Evolutionary conservation across 2,113 vertebrate genomes (phyloP).

Genomic region (Baryphthengus martii): DNA sequence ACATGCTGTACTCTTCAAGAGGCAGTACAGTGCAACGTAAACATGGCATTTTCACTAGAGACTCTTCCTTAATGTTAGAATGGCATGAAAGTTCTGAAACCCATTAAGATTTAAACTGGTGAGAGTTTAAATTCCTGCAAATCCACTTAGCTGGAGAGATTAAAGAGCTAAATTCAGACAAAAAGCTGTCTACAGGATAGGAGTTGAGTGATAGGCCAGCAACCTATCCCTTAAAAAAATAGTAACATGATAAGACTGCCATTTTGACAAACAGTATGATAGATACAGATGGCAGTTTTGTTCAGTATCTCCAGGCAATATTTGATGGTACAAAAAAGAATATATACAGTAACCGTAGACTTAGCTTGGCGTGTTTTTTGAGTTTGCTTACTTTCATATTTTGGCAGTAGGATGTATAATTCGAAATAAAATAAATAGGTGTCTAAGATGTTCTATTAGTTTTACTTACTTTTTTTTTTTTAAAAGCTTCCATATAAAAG

Average conservation of each 20-base stretch:
- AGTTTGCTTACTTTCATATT: constrained; percentile 15
- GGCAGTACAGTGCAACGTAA: not conserved
- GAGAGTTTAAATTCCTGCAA: constrained; percentile 8
- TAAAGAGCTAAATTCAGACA: not conserved
- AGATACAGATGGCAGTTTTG: not conserved
- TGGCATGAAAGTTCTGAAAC: not conserved
- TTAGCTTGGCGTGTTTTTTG: not conserved
- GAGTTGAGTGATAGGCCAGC: not conserved
- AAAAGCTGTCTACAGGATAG: not conserved
- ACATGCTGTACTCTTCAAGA: not conserved
- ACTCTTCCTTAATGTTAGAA: not conserved
- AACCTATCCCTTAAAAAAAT: not conserved
- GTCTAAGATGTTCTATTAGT: not conserved
- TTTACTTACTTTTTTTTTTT: not conserved
- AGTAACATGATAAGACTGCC: not conserved
- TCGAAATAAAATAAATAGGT: constrained; percentile 12
- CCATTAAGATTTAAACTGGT: not conserved
- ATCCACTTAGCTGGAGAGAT: not conserved
- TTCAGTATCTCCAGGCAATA: not conserved
- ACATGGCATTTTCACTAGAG: not conserved
- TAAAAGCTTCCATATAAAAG: not conserved
- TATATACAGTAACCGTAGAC: not conserved
- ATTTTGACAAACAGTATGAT: not conserved
- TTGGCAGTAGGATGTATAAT: not conserved
- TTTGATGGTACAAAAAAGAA: not conserved